phyloP scores from a whole-genome alignment of 2,113 vertebrate species.

The Cyprinodon variegatus region DNA sequence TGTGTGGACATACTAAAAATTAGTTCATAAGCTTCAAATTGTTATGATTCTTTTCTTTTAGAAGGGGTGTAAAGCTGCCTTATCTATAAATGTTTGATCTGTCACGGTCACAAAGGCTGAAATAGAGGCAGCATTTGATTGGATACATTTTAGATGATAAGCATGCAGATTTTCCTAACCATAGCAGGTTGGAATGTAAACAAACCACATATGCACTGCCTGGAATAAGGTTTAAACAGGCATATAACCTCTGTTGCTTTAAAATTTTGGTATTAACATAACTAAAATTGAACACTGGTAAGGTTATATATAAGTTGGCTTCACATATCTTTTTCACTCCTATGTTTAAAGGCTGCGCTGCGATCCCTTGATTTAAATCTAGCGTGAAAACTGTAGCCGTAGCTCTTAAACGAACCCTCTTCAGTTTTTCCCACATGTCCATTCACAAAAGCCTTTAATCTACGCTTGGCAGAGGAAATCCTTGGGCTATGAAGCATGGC shows the following conservation, averaged over 20 bases:
- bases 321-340: not conserved
- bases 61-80: no score
- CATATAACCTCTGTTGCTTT: not conserved
- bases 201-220: not conserved
- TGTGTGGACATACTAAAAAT: not conserved
- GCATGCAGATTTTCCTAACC: no score
- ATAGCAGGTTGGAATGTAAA: not conserved
- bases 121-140: no score
- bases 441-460: slow-evolving; percentile 50
- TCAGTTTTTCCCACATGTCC: slow-evolving; percentile 4
- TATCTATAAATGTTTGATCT: no score
- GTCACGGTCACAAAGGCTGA: no score
- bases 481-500: slow-evolving; percentile 31
- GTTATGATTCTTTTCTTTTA: no score
- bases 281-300: no score
- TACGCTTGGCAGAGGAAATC: slow-evolving; percentile 47
- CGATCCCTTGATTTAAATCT: not conserved
- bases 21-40: not conserved
- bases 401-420: slow-evolving; percentile 5
- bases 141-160: no score
- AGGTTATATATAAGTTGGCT: no score
- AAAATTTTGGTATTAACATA: no score
- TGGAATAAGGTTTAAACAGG: not conserved
- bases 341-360: not conserved
- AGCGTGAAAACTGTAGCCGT: not conserved